Evolutionary conservation across 2,888 invertebrate genomes (phyloP).

Genomic region (Phrixothrix hirtus): DNA sequence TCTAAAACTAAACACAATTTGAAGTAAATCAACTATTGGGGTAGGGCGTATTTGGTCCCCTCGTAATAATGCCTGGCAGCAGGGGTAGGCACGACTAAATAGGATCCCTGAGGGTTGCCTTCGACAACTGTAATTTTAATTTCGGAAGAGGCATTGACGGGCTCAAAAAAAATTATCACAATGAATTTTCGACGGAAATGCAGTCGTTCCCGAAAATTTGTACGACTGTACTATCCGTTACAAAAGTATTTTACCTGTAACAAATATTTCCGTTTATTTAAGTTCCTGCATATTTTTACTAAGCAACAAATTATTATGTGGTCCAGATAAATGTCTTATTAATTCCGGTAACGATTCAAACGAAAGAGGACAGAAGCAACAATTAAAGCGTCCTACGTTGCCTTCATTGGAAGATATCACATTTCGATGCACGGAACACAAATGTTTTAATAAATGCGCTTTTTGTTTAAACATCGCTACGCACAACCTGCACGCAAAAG

Average conservation of each 20-base stretch:
- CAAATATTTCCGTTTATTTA: constrained; percentile 37
- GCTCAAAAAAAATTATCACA: constrained; percentile 40
- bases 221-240: constrained; percentile 28
- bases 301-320: constrained; percentile 83
- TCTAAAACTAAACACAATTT: constrained; percentile 45
- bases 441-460: constrained; percentile 82
- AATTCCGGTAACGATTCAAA: constrained; percentile 86
- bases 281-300: constrained; percentile 86
- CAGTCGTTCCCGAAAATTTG: constrained; percentile 32
- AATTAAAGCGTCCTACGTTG: constrained; percentile 76
- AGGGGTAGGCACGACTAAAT: constrained; percentile 36
- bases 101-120: constrained; percentile 48
- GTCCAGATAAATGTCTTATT: constrained; percentile 83
- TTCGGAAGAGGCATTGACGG: constrained; percentile 34
- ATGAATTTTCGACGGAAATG: constrained; percentile 22
- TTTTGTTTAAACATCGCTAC: constrained; percentile 93
- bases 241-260: constrained; percentile 16
- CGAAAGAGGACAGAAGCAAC: constrained; percentile 84
- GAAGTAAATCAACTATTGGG: constrained; percentile 26
- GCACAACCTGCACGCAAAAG: constrained; percentile 85
- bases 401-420: constrained; percentile 83
- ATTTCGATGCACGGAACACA: constrained; percentile 87
- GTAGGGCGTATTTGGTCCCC: constrained; percentile 40
- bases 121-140: constrained; percentile 35
- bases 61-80: constrained; percentile 38